Evolutionary conservation across 2,113 vertebrate species (phyloP), one percentile per base, ranked within the genome.

Genomic region (Arenaria interpres): DNA sequence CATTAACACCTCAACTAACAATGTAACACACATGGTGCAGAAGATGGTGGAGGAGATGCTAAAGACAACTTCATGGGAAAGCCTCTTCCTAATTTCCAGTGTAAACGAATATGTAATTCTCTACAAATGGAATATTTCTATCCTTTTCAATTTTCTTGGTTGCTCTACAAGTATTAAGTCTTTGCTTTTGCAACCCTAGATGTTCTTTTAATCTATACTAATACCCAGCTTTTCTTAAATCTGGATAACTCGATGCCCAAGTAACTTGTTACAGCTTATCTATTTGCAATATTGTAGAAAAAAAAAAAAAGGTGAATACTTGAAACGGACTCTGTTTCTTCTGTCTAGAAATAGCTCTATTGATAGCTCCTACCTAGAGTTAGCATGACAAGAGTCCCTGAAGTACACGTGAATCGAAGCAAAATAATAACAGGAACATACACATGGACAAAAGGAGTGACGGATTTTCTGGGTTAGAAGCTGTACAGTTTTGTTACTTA

Each of bases 1-100:
- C n/a, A 54, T 35, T 46, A 35, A 23, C 59, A 68, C 25, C 41
- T 63, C 7, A 0, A 17, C 37, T 19, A 32, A 54, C 12, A 53
- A 28, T 0, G 0, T 7, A 27, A 39, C 6, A 14, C 27, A 24
- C 0, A 0, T 8, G 27, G 43, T 0, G 2, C 51, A 56, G n/a
- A 72, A 28, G 23, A 54, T 16, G 43, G 37, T 43, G 28, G 19
- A 75, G 27, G 41, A 86, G 71, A 46, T 37, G 37, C 32, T 71
- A 59, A 79, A 76, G 48, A 41, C 21, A 51, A 43, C 8, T 27
- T 71, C 53, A 28, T 59, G 21, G 28, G 46, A 91, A 64, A 77
- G n/a, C 17, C 28, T 37, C 14, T 53, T 76, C n/a, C 77, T 53
- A 76, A 50, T 14, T 53, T 72, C 5, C 13, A 39, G 53, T 33